phyloP scores from a whole-genome alignment of 2,797 vertebrate species.

The Labroides dimidiatus region DNA sequence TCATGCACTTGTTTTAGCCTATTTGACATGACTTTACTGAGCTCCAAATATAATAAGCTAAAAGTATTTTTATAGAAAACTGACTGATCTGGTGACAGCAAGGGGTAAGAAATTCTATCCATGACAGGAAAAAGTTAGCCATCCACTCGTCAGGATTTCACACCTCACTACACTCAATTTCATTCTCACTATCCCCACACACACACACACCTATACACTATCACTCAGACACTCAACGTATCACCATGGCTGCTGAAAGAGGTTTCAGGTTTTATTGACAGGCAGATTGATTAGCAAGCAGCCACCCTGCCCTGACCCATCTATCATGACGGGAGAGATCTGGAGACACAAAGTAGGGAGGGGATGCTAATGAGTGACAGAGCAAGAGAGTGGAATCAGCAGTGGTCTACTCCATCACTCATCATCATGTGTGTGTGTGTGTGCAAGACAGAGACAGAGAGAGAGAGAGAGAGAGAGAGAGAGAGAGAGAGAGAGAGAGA shows the following conservation, averaged over 20 bases:
- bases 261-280: constrained; percentile 53
- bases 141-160: constrained; percentile 5
- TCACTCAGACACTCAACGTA: background rate
- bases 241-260: constrained; percentile 22
- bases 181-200: constrained; percentile 6
- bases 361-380: constrained; percentile 68
- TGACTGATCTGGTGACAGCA: no score
- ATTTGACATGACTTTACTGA: no score
- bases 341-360: constrained; percentile 47
- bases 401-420: constrained; percentile 55
- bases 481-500: no score
- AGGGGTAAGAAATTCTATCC: background rate
- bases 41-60: no score
- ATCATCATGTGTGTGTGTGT: constrained; percentile 41
- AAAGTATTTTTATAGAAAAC: no score
- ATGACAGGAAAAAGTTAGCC: constrained; percentile 5
- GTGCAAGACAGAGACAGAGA: no score
- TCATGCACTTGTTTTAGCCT: no score
- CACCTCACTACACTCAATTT: constrained; percentile 1
- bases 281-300: constrained; percentile 65
- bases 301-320: constrained; percentile 55
- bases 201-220: background rate
- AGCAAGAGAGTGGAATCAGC: constrained; percentile 47
- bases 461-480: no score
- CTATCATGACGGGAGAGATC: constrained; percentile 52